Base-by-base conservation (phyloP, 2,797 vertebrate species). In the Eupleurogrammus muticus region DNA sequence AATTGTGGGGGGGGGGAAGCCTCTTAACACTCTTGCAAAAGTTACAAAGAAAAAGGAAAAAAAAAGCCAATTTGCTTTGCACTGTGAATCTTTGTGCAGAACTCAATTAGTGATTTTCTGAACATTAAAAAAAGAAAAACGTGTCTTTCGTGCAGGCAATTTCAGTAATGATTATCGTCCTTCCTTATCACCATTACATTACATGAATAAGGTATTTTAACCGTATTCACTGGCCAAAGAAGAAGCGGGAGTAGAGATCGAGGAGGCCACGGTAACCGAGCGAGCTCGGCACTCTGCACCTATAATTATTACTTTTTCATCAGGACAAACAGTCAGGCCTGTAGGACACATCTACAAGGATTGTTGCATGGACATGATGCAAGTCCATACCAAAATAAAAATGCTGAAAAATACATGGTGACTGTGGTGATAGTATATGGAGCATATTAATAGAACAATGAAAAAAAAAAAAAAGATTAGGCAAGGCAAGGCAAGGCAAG, bases 381-480 rank as follows among this genome's bases (percentile, higher is more conserved):
- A 83, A 81, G 72, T 55, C 24, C 1, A 44, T 56, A 42, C 52
- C 84, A 84, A 78, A 88, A 75, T 62, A 46, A 75, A 87, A 86
- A 86, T 47, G 77, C 63, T 89, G 61, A 91, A 89, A 92, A 87
- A 91, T 92, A 80, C 72, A 90, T 89, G 88, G n/a, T 36, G 60
- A 70, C 81, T 70, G 79, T 59, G 46, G 70, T 77, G 73, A 70
- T 81, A 84, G 87, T 51, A 84, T 77, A 82, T 28, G 28, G 81
- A 82, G 69, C 62, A 44, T 82, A 90, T 91, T 70, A 92, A 90
- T 92, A 92, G 90, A 91, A 85, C 86, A 92, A 67, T 72, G 87
- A 61, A 46, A n/a, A n/a, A n/a, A n/a, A n/a, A n/a, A n/a, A n/a
- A n/a, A n/a, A n/a, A n/a, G n/a, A n/a, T n/a, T n/a, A n/a, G n/a